Evolutionary conservation across 1,140 invertebrate genomes (phyloP).

Genomic region (Battus philenor): DNA sequence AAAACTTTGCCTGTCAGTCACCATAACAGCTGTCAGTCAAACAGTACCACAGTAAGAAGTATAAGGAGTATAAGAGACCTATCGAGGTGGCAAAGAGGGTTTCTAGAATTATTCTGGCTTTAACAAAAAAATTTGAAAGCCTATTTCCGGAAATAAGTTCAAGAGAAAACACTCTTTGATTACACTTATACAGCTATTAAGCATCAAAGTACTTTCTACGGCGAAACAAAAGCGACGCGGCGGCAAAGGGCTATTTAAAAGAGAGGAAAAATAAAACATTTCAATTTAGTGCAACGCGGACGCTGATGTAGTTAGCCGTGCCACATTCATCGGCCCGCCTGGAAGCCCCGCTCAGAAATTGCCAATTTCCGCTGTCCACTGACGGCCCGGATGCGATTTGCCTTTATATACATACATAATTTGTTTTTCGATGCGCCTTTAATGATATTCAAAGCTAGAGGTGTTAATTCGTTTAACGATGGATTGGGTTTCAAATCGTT

Average conservation of each 20-base stretch:
- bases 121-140: no score
- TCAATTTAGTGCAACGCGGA: constrained; percentile 3
- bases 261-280: constrained; percentile 6
- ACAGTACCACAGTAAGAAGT: no score
- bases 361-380: constrained; percentile 49
- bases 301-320: constrained; percentile 5
- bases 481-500: neutral
- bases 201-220: neutral
- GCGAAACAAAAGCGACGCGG: neutral
- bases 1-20: no score
- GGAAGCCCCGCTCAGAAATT: constrained; percentile 41
- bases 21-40: no score
- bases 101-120: no score
- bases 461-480: constrained; percentile 2
- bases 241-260: neutral
- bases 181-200: no score
- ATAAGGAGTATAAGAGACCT: no score
- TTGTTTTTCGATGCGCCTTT: constrained; percentile 25
- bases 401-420: constrained; percentile 24
- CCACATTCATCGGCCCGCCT: neutral
- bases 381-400: constrained; percentile 24
- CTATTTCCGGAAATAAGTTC: no score
- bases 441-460: constrained; percentile 3
- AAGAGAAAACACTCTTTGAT: no score
- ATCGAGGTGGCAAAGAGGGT: no score